Evolutionary conservation across 2,113 vertebrate genomes (phyloP), one percentile per base, ranked within the genome.

Genomic region (Podiceps cristatus): DNA sequence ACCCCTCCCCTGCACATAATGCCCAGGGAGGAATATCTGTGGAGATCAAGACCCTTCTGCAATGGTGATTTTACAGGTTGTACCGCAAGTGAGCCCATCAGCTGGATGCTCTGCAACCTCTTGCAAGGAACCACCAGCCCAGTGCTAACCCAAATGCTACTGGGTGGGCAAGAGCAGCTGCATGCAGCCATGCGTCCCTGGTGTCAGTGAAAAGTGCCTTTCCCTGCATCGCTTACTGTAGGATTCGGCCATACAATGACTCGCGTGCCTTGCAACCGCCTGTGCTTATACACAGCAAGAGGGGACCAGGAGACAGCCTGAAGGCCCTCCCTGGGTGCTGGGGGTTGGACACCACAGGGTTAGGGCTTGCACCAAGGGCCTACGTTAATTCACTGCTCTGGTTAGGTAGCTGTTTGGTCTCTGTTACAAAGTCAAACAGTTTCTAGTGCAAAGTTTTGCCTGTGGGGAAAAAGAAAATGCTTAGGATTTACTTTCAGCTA

Each of bases 261-360:
- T 25, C 2, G 0, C 10, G 31, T n/a, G 24, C 24, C n/a, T 37
- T 25, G 17, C 44, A 31, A 4, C 29, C 5, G 2, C 45, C 47
- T 47, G 44, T 29, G 35, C 45, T 81, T 28, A 9, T 5, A 7
- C 2, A 6, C 10, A 4, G 8, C 1, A 15, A 33, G 8, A 12
- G 15, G 11, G 19, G 3, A 28, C 12, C 3, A 29, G 63, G 28
- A 33, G 8, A 8, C 17, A 18, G 45, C 58, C 18, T 4, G 1
- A 50, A 18, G 11, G 16, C 8, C n/a, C 24, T 44, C 15, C 9
- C 7, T 44, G 6, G 23, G 4, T 58, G 18, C 64, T 52, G 60
- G 29, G 50, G 2, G 3, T 27, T 17, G 29, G 16, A 71, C 56
- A 90, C 7, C 44, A 23, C 18, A 63, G 35, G 52, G n/a, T 19